phyloP scores from a whole-genome alignment of 1,140 invertebrate species.

The Drosophila truncata region DNA sequence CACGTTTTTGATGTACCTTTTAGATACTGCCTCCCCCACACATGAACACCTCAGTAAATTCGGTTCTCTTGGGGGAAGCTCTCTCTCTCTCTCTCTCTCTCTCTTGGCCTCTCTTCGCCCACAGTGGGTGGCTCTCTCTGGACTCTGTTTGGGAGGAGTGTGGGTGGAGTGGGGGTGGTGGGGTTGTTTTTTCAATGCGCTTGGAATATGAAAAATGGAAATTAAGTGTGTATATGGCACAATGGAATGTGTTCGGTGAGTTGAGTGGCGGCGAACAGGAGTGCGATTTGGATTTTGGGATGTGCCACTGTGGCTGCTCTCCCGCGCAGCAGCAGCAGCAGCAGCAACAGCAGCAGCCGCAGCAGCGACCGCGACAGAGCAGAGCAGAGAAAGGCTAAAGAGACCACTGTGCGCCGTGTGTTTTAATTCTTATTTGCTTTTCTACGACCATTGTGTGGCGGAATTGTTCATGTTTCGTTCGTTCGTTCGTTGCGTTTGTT shows the following conservation, averaged over 20 bases:
- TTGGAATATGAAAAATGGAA: conserved; percentile 84
- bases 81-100: not conserved
- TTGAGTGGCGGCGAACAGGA: conserved; percentile 68
- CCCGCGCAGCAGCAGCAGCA: conserved; percentile 66
- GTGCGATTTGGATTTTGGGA: conserved; percentile 40
- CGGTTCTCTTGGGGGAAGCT: not conserved
- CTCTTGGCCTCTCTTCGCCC: not conserved
- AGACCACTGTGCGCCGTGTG: conserved; percentile 67
- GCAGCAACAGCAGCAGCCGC: conserved; percentile 17
- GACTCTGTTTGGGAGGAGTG: conserved; percentile 23
- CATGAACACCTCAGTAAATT: not conserved
- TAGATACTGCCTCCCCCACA: not conserved
- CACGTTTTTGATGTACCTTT: conserved; percentile 25
- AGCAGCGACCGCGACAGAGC: conserved; percentile 37
- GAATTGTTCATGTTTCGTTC: conserved; percentile 84
- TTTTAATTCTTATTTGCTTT: conserved; percentile 84
- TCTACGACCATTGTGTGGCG: conserved; percentile 80
- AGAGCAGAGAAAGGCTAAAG: conserved; percentile 52
- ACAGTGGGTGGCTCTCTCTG: conserved; percentile 36
- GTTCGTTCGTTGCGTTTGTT: conserved; percentile 54
- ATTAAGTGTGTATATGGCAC: conserved; percentile 83
- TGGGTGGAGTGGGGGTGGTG: conserved; percentile 28
- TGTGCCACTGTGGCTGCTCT: conserved; percentile 61
- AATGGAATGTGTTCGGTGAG: conserved; percentile 78
- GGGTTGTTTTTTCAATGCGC: conserved; percentile 46